Evolutionary conservation across 2,888 invertebrate genomes (phyloP).

Genomic region (Liposcelis brunnea): DNA sequence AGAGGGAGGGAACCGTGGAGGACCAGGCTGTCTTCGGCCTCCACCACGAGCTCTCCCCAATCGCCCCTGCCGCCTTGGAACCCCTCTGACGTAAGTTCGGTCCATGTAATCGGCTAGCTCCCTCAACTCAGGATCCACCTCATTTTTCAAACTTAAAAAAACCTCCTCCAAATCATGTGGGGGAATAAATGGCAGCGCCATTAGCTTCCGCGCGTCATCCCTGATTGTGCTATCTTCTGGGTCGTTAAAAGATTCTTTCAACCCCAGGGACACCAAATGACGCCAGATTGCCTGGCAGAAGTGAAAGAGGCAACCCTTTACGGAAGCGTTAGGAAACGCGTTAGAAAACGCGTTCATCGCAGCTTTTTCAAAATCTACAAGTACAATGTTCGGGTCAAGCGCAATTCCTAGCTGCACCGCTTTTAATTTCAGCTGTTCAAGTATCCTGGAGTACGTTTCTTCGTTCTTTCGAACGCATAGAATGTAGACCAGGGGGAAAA

Average conservation of each 20-base stretch:
- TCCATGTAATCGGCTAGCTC: background rate
- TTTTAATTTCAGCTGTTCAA: background rate
- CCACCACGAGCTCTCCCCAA: too few species aligned
- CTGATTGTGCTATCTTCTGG: background rate
- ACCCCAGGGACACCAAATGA: background rate
- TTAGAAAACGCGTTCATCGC: background rate
- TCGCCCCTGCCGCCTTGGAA: background rate
- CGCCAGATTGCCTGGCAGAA: conserved; percentile 1
- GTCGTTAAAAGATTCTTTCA: background rate
- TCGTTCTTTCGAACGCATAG: background rate
- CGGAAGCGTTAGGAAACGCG: background rate
- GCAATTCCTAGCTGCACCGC: background rate
- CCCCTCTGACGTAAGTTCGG: background rate
- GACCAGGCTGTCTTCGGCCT: background rate
- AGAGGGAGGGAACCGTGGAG: background rate
- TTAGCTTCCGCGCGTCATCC: background rate
- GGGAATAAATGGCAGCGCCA: background rate
- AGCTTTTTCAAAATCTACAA: background rate
- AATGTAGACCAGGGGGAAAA: background rate
- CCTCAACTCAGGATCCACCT: background rate
- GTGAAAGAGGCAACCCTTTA: background rate
- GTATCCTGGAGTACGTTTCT: background rate
- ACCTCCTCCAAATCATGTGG: background rate
- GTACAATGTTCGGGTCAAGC: background rate
- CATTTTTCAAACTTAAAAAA: background rate